A percentile compares a stretch with the other conserved stretches of the same genome.
These are phyloP conservation scores for Gallinago paraguaiae DNA, from an alignment of 2,113 vertebrate genomes.

Conservation along the genomic window DNA sequence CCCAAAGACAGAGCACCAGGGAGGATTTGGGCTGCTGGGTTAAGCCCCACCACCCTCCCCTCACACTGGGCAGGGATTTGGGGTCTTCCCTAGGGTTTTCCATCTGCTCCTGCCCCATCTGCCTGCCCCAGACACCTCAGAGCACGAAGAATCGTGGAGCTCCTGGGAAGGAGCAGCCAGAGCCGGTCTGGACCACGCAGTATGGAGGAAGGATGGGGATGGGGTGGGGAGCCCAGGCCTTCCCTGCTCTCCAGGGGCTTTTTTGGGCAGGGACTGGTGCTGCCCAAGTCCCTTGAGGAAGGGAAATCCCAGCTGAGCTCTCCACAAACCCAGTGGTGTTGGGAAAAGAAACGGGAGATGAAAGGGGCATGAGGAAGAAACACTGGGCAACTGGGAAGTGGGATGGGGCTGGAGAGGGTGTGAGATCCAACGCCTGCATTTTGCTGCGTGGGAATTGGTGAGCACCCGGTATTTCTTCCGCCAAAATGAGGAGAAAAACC, in stretches of 20 bases:
- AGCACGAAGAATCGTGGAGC: background rate
- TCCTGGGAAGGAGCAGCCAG: background rate
- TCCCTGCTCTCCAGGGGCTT: background rate
- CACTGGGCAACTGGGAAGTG: rapidly evolving
- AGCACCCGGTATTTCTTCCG: background rate
- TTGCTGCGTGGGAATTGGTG: background rate
- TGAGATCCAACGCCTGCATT: background rate
- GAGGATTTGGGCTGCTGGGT: background rate
- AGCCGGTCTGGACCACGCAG: background rate
- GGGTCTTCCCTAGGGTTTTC: background rate
- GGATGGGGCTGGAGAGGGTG: background rate
- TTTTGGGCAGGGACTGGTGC: background rate
- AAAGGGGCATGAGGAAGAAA: background rate
- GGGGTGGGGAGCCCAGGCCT: background rate
- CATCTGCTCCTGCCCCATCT: background rate
- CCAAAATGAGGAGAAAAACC: background rate
- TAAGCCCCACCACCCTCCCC: rapidly evolving
- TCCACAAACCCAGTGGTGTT: background rate
- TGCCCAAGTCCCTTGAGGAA: background rate
- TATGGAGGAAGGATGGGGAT: background rate
- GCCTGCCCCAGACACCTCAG: background rate
- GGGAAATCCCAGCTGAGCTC: background rate
- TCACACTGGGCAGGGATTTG: background rate
- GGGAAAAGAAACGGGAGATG: background rate
- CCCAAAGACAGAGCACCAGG: rapidly evolving